Base-by-base conservation (phyloP, 1,140 invertebrate genomes). In the Sycophaga agraensis region DNA sequence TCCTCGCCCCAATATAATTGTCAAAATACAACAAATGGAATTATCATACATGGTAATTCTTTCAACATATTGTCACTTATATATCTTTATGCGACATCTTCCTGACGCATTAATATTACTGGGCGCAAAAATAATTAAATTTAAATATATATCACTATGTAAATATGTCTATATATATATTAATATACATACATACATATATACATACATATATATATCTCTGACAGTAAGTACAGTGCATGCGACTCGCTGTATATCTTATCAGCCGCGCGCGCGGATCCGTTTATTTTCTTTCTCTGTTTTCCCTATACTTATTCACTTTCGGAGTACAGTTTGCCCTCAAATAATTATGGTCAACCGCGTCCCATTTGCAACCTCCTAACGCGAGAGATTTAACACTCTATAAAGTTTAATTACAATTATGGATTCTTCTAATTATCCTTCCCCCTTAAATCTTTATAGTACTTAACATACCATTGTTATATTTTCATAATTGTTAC, bases 161-260 rank as follows among this genome's bases (percentile, higher is more conserved):
- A n/a, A n/a, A n/a, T n/a, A n/a, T n/a, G n/a, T n/a, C n/a, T n/a
- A n/a, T n/a, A n/a, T n/a, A n/a, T n/a, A n/a, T n/a, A n/a, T n/a
- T n/a, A n/a, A n/a, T n/a, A n/a, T n/a, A n/a, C n/a, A n/a, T n/a
- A n/a, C n/a, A 14, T 39, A 8, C n/a, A 39, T 39, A 39, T 39
- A 8, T 48, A 48, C 24, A 57, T 55, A 57, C 42, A 16, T 22
- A 42, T 58, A 40, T 50, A 43, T 37, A 19, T 48, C 62, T 48
- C 35, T 48, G 54, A 66, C 45, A 48, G 56, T 57, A 60, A 50
- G 59, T 61, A 64, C 56, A 62, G 37, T 56, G 59, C 53, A 62
- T 62, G 53, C 59, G 53, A 56, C 37, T 55, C 45, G n/a, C 34
- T 62, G 2, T 37, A 53, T 37, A 54, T 16, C 12, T n/a, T 35